phyloP scores from a whole-genome alignment of 2,888 invertebrate species.

The Xylota sylvarum region DNA sequence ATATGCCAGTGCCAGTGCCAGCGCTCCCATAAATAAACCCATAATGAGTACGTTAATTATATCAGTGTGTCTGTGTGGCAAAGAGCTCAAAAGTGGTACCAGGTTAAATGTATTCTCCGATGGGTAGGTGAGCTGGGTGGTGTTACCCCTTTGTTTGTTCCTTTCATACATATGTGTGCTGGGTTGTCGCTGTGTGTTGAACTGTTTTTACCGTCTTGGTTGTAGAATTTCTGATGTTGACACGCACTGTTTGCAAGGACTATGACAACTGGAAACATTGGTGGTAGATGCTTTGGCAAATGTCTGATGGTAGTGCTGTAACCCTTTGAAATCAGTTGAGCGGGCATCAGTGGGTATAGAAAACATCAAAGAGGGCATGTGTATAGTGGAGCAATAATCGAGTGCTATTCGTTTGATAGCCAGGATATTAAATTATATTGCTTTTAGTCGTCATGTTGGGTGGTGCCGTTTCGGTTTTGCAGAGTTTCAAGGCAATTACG shows the following conservation, averaged over 20 bases:
- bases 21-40: constrained; percentile 43
- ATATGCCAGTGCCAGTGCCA: background rate
- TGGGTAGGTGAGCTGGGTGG: background rate
- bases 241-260: constrained; percentile 15
- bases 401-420: constrained; percentile 19
- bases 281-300: background rate
- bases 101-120: background rate
- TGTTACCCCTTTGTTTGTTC: constrained; percentile 16
- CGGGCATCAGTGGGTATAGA: background rate
- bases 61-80: constrained; percentile 15
- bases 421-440: constrained; percentile 20
- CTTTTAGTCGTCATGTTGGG: background rate
- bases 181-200: background rate
- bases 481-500: constrained; percentile 3
- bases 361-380: constrained; percentile 17
- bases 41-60: constrained; percentile 43
- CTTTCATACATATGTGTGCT: background rate
- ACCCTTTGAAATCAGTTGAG: constrained; percentile 32
- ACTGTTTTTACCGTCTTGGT: constrained; percentile 1
- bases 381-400: constrained; percentile 30
- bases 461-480: background rate
- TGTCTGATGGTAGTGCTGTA: background rate
- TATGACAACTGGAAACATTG: constrained; percentile 19
- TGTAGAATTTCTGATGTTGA: constrained; percentile 34
- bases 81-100: background rate